Base-by-base conservation (phyloP, 2,113 vertebrate species). In the Blennius ocellaris region DNA sequence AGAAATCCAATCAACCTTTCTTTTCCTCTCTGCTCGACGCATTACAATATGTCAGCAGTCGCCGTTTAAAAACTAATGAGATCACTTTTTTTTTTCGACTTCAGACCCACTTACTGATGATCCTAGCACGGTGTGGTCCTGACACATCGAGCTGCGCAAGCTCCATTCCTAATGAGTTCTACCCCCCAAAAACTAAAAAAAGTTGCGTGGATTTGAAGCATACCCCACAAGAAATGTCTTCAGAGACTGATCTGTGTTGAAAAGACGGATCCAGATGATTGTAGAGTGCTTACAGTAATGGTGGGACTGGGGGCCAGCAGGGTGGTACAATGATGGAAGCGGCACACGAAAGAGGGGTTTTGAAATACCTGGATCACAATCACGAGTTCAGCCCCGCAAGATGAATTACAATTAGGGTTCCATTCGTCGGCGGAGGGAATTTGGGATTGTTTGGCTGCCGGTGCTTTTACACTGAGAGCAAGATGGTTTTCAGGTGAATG, bases 331-430 rank as follows among this genome's bases (percentile, higher is more conserved):
- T 69, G 80, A 75, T 65, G 44, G 76, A 54, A 66, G 48, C 67
- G 37, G 47, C 40, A 78, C 62, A 61, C 75, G 41, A 82, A 85
- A 82, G 62, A 56, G 37, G 37, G 60, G 11, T 76, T 84, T 84
- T 87, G 80, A 82, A 85, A 84, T 77, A 69, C 83, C 21, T 58
- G 59, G 56, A 83, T 75, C 74, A 77, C 43, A 80, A 64, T 77
- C 72, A 55, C 40, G 57, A 73, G 79, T 38, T 38, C 67, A 78
- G 65, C 64, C 21, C 3, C 60, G 40, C 45, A 48, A 50, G 10
- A 11, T 53, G 55, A 76, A 76, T 76, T 71, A 76, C 63, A 79
- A 81, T 81, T 70, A 69, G 66, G 45, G 14, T 10, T 21, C 5
- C 47, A 12, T 54, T 49, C 58, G 69, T 78, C 50, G 53, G 73